Base-by-base conservation (phyloP, 2,797 vertebrate genomes). In the Rousettus madagascariensis region DNA sequence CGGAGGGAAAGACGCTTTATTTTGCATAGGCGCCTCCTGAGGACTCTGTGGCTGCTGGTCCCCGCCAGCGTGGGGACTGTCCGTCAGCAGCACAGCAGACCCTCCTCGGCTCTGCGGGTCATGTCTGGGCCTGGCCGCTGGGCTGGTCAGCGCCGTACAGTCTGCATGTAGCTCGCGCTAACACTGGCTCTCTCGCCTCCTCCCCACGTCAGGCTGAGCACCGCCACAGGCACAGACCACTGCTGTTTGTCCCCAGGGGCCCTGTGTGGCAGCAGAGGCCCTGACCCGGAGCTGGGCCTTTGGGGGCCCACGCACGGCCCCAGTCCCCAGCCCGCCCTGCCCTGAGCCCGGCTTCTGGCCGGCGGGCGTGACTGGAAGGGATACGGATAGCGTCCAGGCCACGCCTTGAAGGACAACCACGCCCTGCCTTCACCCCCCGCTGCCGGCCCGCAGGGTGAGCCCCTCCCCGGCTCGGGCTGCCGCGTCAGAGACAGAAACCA, bases 371-470 rank as follows among this genome's bases (percentile, higher is more conserved):
- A 28, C 4, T 2, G 4, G 24, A 80, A 71, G 6, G 3, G 43
- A 55, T 5, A 3, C 0, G 12, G 78, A 36, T 19, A 2, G 2
- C 2, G 2, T 33, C 46, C 19, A 16, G 85, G 43, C 26, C 1
- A 5, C 0, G 33, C 38, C 36, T 2, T 68, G 8, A 63, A 33
- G 13, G 46, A 57, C 49, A 12, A 69, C 36, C 26, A 2, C 2
- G 5, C 28, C 46, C 20, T 4, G 0, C 0, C 26, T 38, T 13
- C 7, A 1, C 20, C n/a, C 19, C 6, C 26, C 11, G 65, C 15
- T 24, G 6, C 19, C 79, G n/a, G 43, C 71, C 41, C 13, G 10
- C n/a, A 13, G 38, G 17, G 36, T 2, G 28, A 26, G 19, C 78
- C 20, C 41, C 43, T 2, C 4, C 15, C 65, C 7, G 33, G 43